Base-by-base conservation (phyloP, 23 tunicate genomes). In the Halocynthia roretzi region DNA sequence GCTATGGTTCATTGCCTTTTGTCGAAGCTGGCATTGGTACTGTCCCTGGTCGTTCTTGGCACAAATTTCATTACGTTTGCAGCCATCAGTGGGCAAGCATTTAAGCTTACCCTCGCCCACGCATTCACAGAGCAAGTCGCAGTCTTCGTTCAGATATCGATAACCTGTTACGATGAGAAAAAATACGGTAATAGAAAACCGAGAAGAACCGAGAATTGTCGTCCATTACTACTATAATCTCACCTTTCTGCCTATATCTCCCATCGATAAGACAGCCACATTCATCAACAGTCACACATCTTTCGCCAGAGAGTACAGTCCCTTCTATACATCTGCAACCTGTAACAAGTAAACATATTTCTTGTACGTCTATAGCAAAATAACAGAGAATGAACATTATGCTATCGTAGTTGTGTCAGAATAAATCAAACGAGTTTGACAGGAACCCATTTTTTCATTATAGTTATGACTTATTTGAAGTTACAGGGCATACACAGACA, bases 261-360 rank as follows among this genome's bases (percentile, higher is more conserved):
- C 87, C 86, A 60, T 87, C 72, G 64, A 87, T 76, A 1, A 81
- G 52, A 54, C 96, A 90, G 5, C 96, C 96, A 76, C 96, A 90
- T 18, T 74, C 78, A 56, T 80, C 80, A 40, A 53, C 51, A 17
- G 78, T 63, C 14, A 90, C 77, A 69, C 96, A 90, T 80, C 69
- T 61, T 7, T 22, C 40, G 31, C 70, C 75, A n/a, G 81, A 71
- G n/a, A 62, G 51, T 20, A 90, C 83, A 71, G 85, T 80, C 62
- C 96, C 89, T 20, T 85, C 83, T 6, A 55, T 17, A 54, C 96
- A 90, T 40, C 58, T 61, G 67, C 96, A 90, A 7, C 96, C 96
- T 90, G 72, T 11, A 88, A 31, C 44, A 31, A 1, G 44, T 31
- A 31, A 31, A 31, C 44, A 4, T 31, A 31, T 31, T 31, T 31